Evolutionary conservation across 1,140 invertebrate species (phyloP).

Genomic region (Acarapis woodi): DNA sequence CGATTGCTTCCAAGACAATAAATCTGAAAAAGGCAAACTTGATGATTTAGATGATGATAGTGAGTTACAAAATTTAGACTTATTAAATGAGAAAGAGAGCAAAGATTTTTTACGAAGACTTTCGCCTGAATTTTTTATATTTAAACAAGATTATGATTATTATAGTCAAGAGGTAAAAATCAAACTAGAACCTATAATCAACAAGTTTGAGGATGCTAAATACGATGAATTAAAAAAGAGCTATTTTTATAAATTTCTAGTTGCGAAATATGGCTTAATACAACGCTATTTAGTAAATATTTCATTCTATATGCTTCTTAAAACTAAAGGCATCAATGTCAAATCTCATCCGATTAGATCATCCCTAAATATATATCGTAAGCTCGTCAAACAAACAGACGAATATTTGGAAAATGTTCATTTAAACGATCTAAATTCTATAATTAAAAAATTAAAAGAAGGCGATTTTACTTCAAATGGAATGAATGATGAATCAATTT

Average conservation of each 20-base stretch:
- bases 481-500: background rate
- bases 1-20: conserved; percentile 35
- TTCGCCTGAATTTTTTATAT: conserved; percentile 9
- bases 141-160: conserved; percentile 13
- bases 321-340: conserved; percentile 31
- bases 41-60: conserved; percentile 16
- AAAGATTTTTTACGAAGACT: conserved; percentile 13
- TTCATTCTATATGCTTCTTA: conserved; percentile 51
- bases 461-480: conserved; percentile 2
- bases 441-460: background rate
- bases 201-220: conserved; percentile 10
- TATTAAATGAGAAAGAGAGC: conserved; percentile 15
- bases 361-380: conserved; percentile 40
- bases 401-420: background rate
- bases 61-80: conserved; percentile 16
- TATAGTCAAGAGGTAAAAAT: conserved; percentile 22
- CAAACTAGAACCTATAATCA: conserved; percentile 13
- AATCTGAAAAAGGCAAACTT: conserved; percentile 27
- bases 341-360: conserved; percentile 57
- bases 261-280: conserved; percentile 8
- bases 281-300: conserved; percentile 50
- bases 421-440: background rate
- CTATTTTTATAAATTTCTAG: conserved; percentile 3
- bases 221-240: background rate
- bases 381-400: conserved; percentile 15